phyloP scores from a whole-genome alignment of 1,140 invertebrate genomes.

The honey bee (Apis mellifera) region Amel_HAv3.1 CM009941.2:15505501-15506000 shows the following conservation, averaged over 20 bases:
- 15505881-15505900: conserved; percentile 34
- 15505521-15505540: conserved; percentile 50
- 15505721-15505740: background rate
- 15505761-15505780: background rate
- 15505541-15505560: conserved; percentile 46
- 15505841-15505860: conserved; percentile 38
- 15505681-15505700: conserved; percentile 45
- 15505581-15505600: conserved; percentile 47
- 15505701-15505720: background rate
- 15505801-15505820: conserved; percentile 12
- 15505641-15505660: conserved; percentile 38
- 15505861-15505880: conserved; percentile 55
- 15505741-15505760: background rate
- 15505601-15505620: conserved; percentile 28
- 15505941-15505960: conserved; percentile 55
- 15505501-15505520: conserved; percentile 49
- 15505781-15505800: conserved; percentile 47
- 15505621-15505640: conserved; percentile 25
- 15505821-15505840: conserved; percentile 39
- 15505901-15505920: conserved; percentile 46
- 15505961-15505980: conserved; percentile 68
- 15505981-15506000: conserved; percentile 75
- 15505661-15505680: conserved; percentile 57
- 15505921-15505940: conserved; percentile 45
- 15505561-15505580: conserved; percentile 50